Evolutionary conservation across 2,888 invertebrate genomes (phyloP), one percentile per base, ranked within the genome.

Genomic region (Andrena bicolor): DNA sequence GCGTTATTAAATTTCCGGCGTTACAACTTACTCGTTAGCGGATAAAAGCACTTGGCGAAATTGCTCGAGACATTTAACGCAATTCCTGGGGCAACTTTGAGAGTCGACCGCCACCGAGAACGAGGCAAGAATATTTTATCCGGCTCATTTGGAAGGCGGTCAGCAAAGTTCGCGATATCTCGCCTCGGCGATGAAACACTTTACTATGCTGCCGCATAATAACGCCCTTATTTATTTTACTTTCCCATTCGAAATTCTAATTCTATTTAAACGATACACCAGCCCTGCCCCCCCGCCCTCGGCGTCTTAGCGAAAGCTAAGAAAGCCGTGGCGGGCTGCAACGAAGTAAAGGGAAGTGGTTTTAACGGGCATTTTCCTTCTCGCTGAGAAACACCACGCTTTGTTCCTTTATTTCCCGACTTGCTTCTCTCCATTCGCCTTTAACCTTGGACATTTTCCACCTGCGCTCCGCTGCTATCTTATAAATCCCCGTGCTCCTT

Each of bases 191-290:
- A 74, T 61, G 70, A 73, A 84, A 74, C 82, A 77, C 68, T 85
- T 80, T 58, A 65, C 76, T 28, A 56, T 61, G 53, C 53, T 35
- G 48, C 74, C 30, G 79, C 79, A 76, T 85, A 86, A 84, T 77
- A 80, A 76, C 64, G 23, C 32, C 72, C 66, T 72, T 86, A 83
- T 87, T 87, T 82, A 82, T 84, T 82, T 68, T 69, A 30, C 66
- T 56, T 51, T 28, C 77, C 61, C 68, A 80, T 84, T 78, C 84
- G 78, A 88, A 88, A 86, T 88, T 88, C 81, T 84, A 87, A 88
- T 80, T 72, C 53, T 32, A 65, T 72, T 78, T 53, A 71, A 71
- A 77, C 77, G 71, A 70, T 65, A 70, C 41, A 41, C 41, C 41
- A 16, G 16, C 41, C 16, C 41, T 16, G 35, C 35, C 2, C 2